Base-by-base conservation (phyloP, 2,888 invertebrate genomes). In the Dendrolimus houi region DNA sequence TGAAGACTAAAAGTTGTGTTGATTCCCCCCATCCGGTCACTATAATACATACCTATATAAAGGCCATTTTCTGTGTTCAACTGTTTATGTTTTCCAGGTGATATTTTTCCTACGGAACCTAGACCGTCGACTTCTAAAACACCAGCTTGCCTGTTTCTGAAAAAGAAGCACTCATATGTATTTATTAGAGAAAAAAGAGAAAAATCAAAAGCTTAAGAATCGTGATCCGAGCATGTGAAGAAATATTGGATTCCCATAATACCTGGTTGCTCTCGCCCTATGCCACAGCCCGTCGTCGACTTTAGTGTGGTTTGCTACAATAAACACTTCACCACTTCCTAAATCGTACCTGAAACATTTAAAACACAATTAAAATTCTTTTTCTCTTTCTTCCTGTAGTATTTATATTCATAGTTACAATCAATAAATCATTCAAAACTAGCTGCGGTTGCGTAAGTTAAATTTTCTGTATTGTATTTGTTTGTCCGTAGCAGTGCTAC, bases 121-220 rank as follows among this genome's bases (percentile, higher is more conserved):
- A 96, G 93, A 54, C 96, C 96, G 83, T 98, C 98, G n/a, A 98
- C 96, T 70, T 96, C 95, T 57, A 98, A 85, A 41, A 95, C 94
- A 9, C 97, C 97, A 66, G 96, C 95, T 83, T 96, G 96, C 67
- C 95, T 94, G 77, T 96, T 96, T 78, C 97, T 97, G 79, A 41
- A 85, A 79, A 56, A 14, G 42, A 47, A 47, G 1, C 9, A 47
- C 12, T 29, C 6, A 29, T 29, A 6, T 29, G 29, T 29, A 29
- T 29, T 29, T 29, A 29, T 29, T 6, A 29, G 6, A 29, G n/a
- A 29, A 3, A 29, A 29, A 29, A 29, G 29, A 29, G 29, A 29
- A 29, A 29, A 29, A 29, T 29, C 6, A 29, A 29, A 29, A 29
- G 3, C 6, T 29, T 6, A 29, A 29, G 29, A 29, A 29, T 29